phyloP scores from a whole-genome alignment of 2,888 invertebrate genomes.

The Cecidostiba fungosa region DNA sequence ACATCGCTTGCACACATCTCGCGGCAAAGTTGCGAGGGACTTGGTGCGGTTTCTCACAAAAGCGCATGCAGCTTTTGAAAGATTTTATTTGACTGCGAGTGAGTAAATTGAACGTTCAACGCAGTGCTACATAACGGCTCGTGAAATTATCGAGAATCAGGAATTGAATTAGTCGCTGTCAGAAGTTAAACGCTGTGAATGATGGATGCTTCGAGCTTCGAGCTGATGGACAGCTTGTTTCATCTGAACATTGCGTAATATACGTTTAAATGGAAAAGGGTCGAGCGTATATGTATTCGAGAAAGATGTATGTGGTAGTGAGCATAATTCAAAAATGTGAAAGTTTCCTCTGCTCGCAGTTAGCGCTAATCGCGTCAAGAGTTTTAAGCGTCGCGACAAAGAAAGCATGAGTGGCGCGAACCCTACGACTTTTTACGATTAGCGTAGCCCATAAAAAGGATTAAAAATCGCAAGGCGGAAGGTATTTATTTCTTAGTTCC shows the following conservation, averaged over 20 bases:
- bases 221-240: not conserved
- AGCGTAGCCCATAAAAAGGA: not conserved
- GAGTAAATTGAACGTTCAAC: not conserved
- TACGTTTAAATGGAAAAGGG: not conserved
- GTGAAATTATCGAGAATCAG: constrained; percentile 18
- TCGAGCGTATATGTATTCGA: too few relatives aligned
- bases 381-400: not conserved
- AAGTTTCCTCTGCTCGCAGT: not conserved
- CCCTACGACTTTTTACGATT: not conserved
- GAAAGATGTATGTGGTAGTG: not conserved
- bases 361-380: too few relatives aligned
- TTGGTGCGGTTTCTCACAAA: not conserved
- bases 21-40: not conserved
- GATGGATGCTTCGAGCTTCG: constrained; percentile 17
- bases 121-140: not conserved
- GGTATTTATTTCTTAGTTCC: not conserved
- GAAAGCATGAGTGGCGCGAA: not conserved
- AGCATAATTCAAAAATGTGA: not conserved
- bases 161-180: constrained; percentile 27
- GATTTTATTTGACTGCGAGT: not conserved
- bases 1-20: not conserved
- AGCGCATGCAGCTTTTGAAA: not conserved
- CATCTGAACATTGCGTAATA: not conserved
- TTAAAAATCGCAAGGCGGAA: not conserved
- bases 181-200: constrained; percentile 21